Evolutionary conservation across 2,797 vertebrate species (phyloP).

Genomic region (Rhincodon typus): DNA sequence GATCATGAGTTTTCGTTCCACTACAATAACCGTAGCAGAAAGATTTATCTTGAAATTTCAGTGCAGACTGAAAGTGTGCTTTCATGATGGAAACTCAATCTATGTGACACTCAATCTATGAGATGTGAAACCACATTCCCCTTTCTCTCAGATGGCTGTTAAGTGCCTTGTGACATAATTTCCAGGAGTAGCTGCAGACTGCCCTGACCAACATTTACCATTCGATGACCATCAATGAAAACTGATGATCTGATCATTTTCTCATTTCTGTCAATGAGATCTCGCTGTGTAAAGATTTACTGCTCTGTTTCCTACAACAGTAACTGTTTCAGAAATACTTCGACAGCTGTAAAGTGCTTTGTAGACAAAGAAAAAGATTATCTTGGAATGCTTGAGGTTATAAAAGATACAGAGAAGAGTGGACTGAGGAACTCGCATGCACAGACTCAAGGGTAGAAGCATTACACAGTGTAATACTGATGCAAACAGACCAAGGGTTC

Average conservation of each 20-base stretch:
- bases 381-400: background rate
- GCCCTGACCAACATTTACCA: too few species aligned
- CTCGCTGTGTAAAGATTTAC: background rate
- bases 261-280: background rate
- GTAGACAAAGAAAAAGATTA: too few species aligned
- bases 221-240: background rate
- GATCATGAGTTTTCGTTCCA: background rate
- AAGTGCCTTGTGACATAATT: background rate
- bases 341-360: background rate
- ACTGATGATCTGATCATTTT: background rate
- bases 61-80: background rate
- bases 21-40: background rate
- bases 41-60: background rate
- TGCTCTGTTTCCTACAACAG: background rate
- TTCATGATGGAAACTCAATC: background rate
- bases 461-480: background rate
- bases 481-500: background rate
- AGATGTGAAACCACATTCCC: too few species aligned
- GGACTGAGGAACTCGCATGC: too few species aligned
- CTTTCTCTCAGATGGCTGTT: background rate
- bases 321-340: background rate
- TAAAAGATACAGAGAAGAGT: background rate
- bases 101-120: background rate
- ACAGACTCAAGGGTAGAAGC: background rate
- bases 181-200: too few species aligned